Conservation (phyloP, 2,113 vertebrate species). For the Tupaia tana region DNA sequence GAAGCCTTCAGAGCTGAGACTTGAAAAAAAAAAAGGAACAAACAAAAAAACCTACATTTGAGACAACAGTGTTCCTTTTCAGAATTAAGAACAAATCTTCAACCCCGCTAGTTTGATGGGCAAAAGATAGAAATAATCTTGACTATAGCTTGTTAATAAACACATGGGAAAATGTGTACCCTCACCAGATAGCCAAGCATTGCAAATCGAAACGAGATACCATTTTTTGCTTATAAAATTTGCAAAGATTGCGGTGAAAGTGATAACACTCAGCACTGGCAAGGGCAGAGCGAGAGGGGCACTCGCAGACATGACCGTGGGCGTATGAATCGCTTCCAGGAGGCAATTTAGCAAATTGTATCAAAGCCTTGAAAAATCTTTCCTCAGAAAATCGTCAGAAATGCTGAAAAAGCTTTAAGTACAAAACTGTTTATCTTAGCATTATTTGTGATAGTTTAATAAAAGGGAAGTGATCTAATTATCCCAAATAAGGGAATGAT, state of each 20-base stretch:
- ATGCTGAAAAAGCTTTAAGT: neutral
- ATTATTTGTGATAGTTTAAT: conserved; percentile 23
- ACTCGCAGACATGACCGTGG: neutral
- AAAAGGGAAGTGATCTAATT: conserved; percentile 46
- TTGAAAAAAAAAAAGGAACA: neutral
- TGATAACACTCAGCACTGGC: neutral
- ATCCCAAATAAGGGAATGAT: conserved; percentile 15
- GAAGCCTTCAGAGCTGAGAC: neutral
- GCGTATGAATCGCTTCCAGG: conserved; percentile 27
- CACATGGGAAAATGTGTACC: accelerated
- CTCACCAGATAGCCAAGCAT: neutral
- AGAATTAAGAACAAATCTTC: conserved; percentile 11
- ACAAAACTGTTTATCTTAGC: neutral
- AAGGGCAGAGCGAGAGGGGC: neutral
- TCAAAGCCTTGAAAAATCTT: conserved; percentile 45
- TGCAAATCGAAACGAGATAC: conserved; percentile 3
- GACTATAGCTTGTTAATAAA: neutral
- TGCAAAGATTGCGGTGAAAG: conserved; percentile 39
- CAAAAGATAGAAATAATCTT: neutral
- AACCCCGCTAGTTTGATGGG: neutral
- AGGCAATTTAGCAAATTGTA: conserved; percentile 65
- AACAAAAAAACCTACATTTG: too few relatives aligned
- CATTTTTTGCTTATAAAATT: conserved; percentile 47
- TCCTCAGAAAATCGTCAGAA: conserved; percentile 53
- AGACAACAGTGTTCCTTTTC: neutral